phyloP scores from a whole-genome alignment of 2,888 invertebrate genomes.

The Limenitis camilla region DNA sequence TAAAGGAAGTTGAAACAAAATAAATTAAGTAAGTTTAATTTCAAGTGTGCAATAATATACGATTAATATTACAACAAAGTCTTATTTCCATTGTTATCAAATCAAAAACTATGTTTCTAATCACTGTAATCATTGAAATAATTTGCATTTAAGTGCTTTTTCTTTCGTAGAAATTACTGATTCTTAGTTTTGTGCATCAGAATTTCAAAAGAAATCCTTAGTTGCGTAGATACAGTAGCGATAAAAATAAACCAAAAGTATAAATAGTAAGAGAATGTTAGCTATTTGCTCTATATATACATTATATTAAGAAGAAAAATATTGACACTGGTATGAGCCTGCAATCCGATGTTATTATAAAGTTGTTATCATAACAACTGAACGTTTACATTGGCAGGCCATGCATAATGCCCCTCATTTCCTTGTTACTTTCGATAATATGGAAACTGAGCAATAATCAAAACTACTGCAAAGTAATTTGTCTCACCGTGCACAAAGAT shows the following conservation, averaged over 20 bases:
- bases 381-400: conserved; percentile 43
- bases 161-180: no score
- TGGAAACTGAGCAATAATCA: conserved; percentile 37
- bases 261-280: no score
- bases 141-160: no score
- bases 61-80: no score
- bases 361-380: conserved; percentile 35
- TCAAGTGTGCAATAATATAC: no score
- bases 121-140: background rate
- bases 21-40: no score
- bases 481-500: conserved; percentile 28
- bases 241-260: no score
- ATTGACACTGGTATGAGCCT: conserved; percentile 27
- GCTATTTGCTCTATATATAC: background rate
- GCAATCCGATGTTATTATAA: conserved; percentile 35
- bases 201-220: no score
- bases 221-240: no score
- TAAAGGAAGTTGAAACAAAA: no score
- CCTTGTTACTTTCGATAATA: conserved; percentile 49
- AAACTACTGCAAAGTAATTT: conserved; percentile 33
- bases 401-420: conserved; percentile 52
- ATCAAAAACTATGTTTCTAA: conserved; percentile 4
- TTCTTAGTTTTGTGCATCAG: no score
- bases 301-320: conserved; percentile 13
- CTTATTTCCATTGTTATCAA: background rate